Base-by-base conservation (phyloP, 2,888 invertebrate species). In the Drosophila parthenogenetica region DNA sequence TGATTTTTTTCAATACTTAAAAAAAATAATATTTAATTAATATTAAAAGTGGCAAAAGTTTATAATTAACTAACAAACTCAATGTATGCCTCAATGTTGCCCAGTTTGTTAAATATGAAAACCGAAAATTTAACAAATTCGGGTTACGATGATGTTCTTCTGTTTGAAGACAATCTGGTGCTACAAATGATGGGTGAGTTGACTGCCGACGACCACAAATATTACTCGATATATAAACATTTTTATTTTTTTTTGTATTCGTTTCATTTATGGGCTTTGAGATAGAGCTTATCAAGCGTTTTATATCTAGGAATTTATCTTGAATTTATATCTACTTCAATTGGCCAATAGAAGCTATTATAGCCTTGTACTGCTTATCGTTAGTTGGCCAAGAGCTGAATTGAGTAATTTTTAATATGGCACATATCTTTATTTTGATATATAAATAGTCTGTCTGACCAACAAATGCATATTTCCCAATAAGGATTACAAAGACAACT, bases 21-120 rank as follows among this genome's bases (percentile, higher is more conserved):
- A 32, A 2, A 7, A 32, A 2, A 8, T 11, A 19, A 19, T 19
- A 19, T 19, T 19, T 3, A 22, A 22, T 22, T 5, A 19, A 19
- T 32, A 32, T 10, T 35, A 14, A 42, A 14, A 40, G 40, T 62
- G 53, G 29, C 29, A 65, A 74, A 67, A 74, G 54, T 45, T 19
- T 42, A 35, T 14, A 59, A 42, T 39, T 53, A 46, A 59, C 37
- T 60, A n/a, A 53, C 13, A 49, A 53, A 25, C 40, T 25, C 32
- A 76, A 84, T 84, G 89, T 84, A 83, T 51, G 75, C 87, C 69
- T 79, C 85, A 79, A 87, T 87, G 82, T 50, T 90, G 57, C 78
- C 79, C 60, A 90, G 79, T 79, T 92, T 92, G 85, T 81, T 92
- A 57, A 92, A 90, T 82, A 92, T 92, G 92, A 92, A 92, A 90